phyloP scores from a whole-genome alignment of 92 coral and sea anemone species.

The Porites cylindrica region DNA sequence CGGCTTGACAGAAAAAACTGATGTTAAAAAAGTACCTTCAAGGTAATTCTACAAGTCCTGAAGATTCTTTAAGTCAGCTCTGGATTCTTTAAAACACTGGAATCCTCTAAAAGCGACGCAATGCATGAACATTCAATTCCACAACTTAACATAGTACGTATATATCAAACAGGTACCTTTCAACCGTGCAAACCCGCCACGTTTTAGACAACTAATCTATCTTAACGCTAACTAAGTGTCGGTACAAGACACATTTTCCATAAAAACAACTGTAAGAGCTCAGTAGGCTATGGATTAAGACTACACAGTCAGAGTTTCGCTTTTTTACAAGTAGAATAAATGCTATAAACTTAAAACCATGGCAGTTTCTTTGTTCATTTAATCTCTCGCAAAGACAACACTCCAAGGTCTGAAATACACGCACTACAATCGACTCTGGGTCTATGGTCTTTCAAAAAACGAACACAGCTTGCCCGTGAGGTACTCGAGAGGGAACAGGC shows the following conservation, averaged over 20 bases:
- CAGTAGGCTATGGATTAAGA: conserved; percentile 37
- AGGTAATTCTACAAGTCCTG: conserved; percentile 20
- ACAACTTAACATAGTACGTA: background rate
- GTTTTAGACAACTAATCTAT: background rate
- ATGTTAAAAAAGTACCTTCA: conserved; percentile 21
- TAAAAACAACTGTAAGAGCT: conserved; percentile 3
- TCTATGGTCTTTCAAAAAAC: conserved; percentile 22
- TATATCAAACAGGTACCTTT: background rate
- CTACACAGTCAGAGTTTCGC: background rate
- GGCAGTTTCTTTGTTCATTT: conserved; percentile 32
- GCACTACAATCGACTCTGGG: background rate
- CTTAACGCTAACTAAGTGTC: background rate
- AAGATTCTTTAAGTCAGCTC: background rate
- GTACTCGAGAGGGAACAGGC: conserved; percentile 17
- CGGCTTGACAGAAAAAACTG: background rate
- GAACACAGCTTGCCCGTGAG: conserved; percentile 40
- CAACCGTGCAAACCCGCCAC: background rate
- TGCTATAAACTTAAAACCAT: conserved; percentile 7
- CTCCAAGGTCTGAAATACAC: conserved; percentile 1
- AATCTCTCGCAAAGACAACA: conserved; percentile 25
- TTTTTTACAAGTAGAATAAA: too few species aligned
- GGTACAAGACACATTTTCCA: background rate
- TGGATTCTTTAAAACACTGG: background rate
- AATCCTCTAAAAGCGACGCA: background rate
- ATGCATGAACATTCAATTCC: background rate